phyloP scores from a whole-genome alignment of 2,888 invertebrate genomes.

The Mylabris sibirica region DNA sequence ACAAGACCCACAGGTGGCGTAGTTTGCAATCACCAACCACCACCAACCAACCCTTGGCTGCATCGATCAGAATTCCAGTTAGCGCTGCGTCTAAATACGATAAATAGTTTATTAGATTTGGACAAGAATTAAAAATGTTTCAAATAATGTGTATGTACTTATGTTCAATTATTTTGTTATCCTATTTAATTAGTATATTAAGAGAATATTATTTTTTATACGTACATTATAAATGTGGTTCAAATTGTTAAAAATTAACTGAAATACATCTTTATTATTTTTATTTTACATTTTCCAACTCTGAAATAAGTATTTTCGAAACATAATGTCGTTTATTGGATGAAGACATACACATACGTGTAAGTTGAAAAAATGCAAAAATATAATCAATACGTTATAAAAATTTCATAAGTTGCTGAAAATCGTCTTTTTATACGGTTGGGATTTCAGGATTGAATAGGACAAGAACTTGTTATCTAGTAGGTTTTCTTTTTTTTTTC shows the following conservation, averaged over 20 bases:
- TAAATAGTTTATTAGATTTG: background rate
- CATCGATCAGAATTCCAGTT: conserved; percentile 28
- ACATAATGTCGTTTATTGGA: background rate
- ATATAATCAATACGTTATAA: conserved; percentile 11
- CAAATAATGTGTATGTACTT: background rate
- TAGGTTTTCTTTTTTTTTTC: background rate
- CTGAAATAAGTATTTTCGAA: background rate
- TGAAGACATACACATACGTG: background rate
- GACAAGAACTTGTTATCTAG: background rate
- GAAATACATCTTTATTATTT: too few species aligned
- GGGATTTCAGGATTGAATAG: background rate
- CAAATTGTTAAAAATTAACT: too few species aligned
- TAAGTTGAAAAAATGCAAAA: background rate
- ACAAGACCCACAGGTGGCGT: conserved; percentile 24
- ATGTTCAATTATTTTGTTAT: too few species aligned
- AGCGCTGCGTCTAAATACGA: conserved; percentile 27
- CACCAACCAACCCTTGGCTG: conserved; percentile 20
- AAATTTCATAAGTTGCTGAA: conserved; percentile 1
- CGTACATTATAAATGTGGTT: background rate
- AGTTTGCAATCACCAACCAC: conserved; percentile 29
- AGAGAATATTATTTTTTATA: background rate
- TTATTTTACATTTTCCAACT: background rate
- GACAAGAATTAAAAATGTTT: background rate
- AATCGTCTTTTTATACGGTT: background rate
- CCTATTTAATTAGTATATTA: too few species aligned